These are phyloP conservation scores for Drosophila sproati DNA, from an alignment of 1,140 invertebrate genomes.

Conservation along the genomic window DNA sequence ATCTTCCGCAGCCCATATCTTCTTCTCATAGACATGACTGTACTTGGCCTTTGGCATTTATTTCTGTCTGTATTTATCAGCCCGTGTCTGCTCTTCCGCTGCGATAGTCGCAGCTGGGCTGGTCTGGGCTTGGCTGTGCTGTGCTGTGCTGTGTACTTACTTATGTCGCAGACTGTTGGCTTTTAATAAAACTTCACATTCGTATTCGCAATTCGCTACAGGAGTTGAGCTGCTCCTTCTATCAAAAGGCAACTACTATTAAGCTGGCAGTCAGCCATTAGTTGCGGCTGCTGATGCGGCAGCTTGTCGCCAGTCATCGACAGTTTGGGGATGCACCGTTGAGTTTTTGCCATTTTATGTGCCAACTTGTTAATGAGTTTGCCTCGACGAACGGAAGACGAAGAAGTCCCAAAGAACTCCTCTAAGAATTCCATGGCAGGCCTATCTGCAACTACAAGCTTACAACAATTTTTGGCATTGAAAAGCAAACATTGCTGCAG, in stretches of 20 bases:
- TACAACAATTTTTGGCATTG: constrained; percentile 65
- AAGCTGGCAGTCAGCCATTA: constrained; percentile 69
- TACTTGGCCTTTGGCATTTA: constrained; percentile 43
- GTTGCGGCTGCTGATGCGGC: constrained; percentile 67
- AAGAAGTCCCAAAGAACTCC: background rate
- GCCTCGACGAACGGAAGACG: constrained; percentile 26
- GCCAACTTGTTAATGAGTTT: constrained; percentile 82
- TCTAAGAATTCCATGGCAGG: constrained; percentile 13
- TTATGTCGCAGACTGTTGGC: constrained; percentile 71
- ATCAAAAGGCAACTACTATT: constrained; percentile 32
- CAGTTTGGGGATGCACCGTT: constrained; percentile 47
- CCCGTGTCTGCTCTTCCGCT: constrained; percentile 50
- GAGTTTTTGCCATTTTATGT: constrained; percentile 65
- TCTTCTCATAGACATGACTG: constrained; percentile 3
- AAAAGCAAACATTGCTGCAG: constrained; percentile 54
- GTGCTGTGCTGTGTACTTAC: constrained; percentile 20
- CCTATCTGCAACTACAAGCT: constrained; percentile 52
- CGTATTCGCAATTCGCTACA: constrained; percentile 59
- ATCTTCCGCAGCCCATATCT: background rate
- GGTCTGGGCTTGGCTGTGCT: too few species aligned
- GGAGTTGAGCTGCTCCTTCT: constrained; percentile 19
- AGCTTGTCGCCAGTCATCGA: constrained; percentile 72
- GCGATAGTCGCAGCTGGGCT: constrained; percentile 36
- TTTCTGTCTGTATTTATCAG: constrained; percentile 75
- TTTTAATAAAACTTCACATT: constrained; percentile 78